Conservation (phyloP, 2,113 vertebrate genomes). For the Tretioscincus oriximinensis region DNA sequence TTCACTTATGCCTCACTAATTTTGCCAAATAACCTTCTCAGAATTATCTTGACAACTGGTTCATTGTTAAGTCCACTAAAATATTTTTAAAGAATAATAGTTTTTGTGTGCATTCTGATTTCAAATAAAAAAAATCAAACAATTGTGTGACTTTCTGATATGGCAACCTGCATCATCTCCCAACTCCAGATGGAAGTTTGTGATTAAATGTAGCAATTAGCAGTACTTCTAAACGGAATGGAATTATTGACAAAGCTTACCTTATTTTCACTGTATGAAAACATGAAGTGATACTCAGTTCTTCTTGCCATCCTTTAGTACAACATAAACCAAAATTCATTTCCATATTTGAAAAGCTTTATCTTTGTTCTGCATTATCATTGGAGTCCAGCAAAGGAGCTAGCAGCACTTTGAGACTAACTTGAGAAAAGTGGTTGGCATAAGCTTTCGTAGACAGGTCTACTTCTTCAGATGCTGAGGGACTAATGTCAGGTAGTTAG, state of each 20-base stretch:
- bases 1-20: background rate
- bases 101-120: constrained; percentile 17
- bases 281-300: background rate
- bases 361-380: background rate
- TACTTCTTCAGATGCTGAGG: too few species aligned
- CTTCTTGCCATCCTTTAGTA: background rate
- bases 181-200: background rate
- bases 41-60: background rate
- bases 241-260: background rate
- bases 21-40: background rate
- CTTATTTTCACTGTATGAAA: too few species aligned
- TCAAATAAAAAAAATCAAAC: constrained; percentile 40
- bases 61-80: background rate
- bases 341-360: background rate
- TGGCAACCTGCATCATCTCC: background rate
- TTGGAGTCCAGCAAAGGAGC: too few species aligned
- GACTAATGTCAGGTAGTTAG: too few species aligned
- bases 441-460: too few species aligned
- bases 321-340: background rate
- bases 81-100: background rate
- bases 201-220: background rate
- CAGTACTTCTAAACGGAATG: background rate
- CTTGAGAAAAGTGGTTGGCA: too few species aligned
- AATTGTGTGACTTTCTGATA: background rate
- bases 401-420: too few species aligned